These are phyloP conservation scores for Scortum barcoo DNA, from an alignment of 2,113 vertebrate species.

Conservation along the genomic window DNA sequence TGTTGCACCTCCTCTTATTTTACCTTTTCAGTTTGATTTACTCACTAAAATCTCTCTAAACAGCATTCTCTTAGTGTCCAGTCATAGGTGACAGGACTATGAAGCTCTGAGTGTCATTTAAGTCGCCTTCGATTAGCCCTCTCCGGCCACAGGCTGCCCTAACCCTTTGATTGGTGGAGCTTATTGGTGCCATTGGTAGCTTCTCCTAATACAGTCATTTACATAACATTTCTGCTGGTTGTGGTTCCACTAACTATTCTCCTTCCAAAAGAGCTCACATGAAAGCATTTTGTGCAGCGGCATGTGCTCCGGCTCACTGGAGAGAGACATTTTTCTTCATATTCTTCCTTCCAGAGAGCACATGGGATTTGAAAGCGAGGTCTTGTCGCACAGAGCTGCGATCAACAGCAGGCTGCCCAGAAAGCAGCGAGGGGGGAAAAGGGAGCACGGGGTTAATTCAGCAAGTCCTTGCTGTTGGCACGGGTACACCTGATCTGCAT, in stretches of 20 bases:
- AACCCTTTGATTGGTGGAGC: background rate
- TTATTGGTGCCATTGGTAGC: background rate
- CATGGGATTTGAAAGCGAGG: slow-evolving; percentile 16
- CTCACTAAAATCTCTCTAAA: background rate
- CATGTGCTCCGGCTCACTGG: background rate
- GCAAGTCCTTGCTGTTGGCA: slow-evolving; percentile 44
- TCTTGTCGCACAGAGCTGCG: slow-evolving; percentile 25
- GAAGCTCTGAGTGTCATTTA: background rate
- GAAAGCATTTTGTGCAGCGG: background rate
- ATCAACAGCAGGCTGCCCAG: slow-evolving; percentile 30
- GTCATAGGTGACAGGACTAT: background rate
- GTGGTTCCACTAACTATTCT: background rate
- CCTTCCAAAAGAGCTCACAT: background rate
- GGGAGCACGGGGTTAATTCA: slow-evolving; percentile 56
- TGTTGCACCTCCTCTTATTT: background rate
- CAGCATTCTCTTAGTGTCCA: background rate
- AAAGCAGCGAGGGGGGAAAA: background rate
- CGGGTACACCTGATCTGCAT: slow-evolving; percentile 57
- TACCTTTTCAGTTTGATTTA: background rate
- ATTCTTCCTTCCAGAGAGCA: background rate
- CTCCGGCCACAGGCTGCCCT: background rate
- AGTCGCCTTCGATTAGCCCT: too few relatives aligned
- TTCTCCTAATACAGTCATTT: background rate
- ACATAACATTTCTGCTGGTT: background rate
- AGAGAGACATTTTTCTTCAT: background rate